These are phyloP conservation scores for Mythimna loreyi DNA, from an alignment of 2,888 invertebrate species.

Conservation along the genomic window DNA sequence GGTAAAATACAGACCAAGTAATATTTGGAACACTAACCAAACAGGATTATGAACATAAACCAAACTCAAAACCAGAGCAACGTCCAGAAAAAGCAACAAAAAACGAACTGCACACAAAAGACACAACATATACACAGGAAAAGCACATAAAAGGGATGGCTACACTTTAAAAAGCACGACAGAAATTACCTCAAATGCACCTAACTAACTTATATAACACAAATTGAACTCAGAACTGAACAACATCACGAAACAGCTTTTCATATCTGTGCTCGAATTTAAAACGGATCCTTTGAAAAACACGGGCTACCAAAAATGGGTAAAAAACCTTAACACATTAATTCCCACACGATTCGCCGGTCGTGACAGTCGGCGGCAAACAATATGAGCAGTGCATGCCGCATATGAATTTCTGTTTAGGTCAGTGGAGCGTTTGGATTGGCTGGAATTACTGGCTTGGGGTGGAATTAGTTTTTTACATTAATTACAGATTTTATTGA, in stretches of 20 bases:
- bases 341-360: constrained; percentile 66
- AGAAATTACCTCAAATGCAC: not conserved
- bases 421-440: constrained; percentile 56
- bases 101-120: not conserved
- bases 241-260: constrained; percentile 23
- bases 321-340: constrained; percentile 68
- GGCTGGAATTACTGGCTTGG: constrained; percentile 44
- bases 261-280: constrained; percentile 33
- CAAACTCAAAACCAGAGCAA: too few species aligned
- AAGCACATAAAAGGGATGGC: not conserved
- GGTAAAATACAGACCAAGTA: too few species aligned
- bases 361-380: constrained; percentile 74
- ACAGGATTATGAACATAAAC: too few species aligned
- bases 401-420: constrained; percentile 80
- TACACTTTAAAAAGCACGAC: not conserved
- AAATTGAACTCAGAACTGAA: constrained; percentile 30
- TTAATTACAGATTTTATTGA: not conserved
- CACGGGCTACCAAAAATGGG: constrained; percentile 35
- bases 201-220: constrained; percentile 18
- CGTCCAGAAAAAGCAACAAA: too few species aligned
- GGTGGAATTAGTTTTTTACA: not conserved
- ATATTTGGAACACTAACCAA: too few species aligned
- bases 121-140: not conserved
- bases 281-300: constrained; percentile 50
- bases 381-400: constrained; percentile 73